A percentile compares a stretch with the other conserved stretches of the same genome.
Evolutionary conservation across 2,888 invertebrate species (phyloP).

Genomic region (Hemithea aestivaria): DNA sequence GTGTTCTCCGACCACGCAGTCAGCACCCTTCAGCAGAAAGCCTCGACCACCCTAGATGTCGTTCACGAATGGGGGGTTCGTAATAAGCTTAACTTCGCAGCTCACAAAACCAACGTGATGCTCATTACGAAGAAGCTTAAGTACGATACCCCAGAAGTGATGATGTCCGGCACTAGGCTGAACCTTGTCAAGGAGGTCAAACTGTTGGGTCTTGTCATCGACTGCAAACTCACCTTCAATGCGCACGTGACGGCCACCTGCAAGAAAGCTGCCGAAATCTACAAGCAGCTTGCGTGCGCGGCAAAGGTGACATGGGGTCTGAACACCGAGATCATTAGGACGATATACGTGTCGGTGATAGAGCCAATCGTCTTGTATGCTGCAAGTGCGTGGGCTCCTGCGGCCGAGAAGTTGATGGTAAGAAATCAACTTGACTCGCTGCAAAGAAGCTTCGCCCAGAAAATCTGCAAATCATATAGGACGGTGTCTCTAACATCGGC

Average conservation of each 20-base stretch:
- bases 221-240: constrained; percentile 12
- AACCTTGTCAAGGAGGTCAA: background rate
- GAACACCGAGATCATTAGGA: constrained; percentile 1
- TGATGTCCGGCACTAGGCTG: constrained; percentile 1
- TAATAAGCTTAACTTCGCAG: constrained; percentile 7
- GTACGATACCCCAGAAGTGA: background rate
- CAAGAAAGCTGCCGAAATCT: background rate
- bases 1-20: constrained; percentile 5
- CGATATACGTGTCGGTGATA: constrained; percentile 3
- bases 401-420: background rate
- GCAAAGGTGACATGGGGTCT: constrained; percentile 4
- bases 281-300: background rate
- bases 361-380: constrained; percentile 7
- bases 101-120: background rate
- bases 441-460: background rate
- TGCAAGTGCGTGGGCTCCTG: constrained; percentile 1
- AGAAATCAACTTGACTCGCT: background rate
- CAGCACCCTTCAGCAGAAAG: constrained; percentile 5
- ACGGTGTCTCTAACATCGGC: no score
- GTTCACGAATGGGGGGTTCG: constrained; percentile 9
- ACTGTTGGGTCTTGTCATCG: constrained; percentile 6
- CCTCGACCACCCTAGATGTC: constrained; percentile 7
- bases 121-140: background rate
- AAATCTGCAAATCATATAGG: no score
- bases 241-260: constrained; percentile 2